These are phyloP conservation scores for Steinernema khuongi DNA, from an alignment of 1,140 invertebrate genomes.

Conservation along the genomic window DNA sequence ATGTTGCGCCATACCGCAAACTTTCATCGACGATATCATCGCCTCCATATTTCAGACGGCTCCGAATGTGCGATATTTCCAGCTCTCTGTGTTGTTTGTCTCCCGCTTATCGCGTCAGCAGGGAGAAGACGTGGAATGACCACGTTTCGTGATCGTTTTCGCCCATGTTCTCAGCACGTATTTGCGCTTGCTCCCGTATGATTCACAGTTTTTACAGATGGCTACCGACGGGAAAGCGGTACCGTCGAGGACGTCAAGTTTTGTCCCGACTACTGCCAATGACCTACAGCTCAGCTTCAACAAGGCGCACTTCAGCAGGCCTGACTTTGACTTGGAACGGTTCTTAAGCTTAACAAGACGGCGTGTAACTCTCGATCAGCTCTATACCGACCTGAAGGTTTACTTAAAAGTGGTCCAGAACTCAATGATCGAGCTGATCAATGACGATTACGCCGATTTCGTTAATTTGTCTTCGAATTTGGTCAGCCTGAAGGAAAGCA, in stretches of 20 bases:
- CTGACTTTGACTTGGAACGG: slow-evolving; percentile 78
- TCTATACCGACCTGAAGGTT: slow-evolving; percentile 80
- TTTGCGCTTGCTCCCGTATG: too few relatives aligned
- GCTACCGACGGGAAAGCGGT: not conserved
- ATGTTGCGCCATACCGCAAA: not conserved
- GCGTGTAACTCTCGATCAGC: slow-evolving; percentile 75
- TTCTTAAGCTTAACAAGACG: slow-evolving; percentile 71
- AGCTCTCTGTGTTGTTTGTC: not conserved
- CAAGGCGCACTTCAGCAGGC: slow-evolving; percentile 62
- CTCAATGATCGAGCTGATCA: slow-evolving; percentile 91
- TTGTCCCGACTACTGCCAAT: slow-evolving; percentile 6
- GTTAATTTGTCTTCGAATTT: slow-evolving; percentile 88
- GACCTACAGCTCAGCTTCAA: slow-evolving; percentile 46
- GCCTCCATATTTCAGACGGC: not conserved
- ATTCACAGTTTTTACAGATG: not conserved
- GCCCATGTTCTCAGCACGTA: not conserved
- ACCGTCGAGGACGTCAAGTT: slow-evolving; percentile 3
- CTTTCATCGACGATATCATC: too few relatives aligned
- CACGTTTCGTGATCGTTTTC: not conserved
- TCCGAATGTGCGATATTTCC: not conserved
- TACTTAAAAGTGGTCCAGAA: slow-evolving; percentile 81
- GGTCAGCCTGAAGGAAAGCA: slow-evolving; percentile 60
- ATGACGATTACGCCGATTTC: slow-evolving; percentile 93
- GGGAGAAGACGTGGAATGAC: not conserved
- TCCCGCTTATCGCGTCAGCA: not conserved